Conservation (phyloP, 2,113 vertebrate genomes). For the Oncorhynchus gorbuscha region DNA sequence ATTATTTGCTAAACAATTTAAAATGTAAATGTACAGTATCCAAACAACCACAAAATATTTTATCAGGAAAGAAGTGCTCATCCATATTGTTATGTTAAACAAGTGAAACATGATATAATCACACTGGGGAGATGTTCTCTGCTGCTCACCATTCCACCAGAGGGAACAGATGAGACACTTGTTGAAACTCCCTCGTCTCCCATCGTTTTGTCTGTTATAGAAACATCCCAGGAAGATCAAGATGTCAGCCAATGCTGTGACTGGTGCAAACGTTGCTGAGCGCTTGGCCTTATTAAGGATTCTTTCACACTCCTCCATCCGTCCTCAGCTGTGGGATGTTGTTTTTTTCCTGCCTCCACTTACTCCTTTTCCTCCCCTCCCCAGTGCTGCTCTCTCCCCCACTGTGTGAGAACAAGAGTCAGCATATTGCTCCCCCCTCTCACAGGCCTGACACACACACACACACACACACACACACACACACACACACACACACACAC, state of each 20-base stretch:
- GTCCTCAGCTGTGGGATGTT: not conserved
- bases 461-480: not conserved
- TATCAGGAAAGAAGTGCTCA: no score
- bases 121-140: no score
- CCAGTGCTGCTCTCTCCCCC: not conserved
- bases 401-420: not conserved
- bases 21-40: not conserved
- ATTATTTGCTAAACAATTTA: no score
- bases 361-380: not conserved
- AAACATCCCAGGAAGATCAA: not conserved
- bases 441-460: not conserved
- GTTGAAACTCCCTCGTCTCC: not conserved
- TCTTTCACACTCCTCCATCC: conserved; percentile 1
- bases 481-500: not conserved
- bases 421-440: not conserved
- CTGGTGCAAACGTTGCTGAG: conserved; percentile 12
- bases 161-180: not conserved
- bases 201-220: not conserved
- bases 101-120: not conserved
- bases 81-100: not conserved
- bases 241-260: not conserved
- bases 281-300: conserved; percentile 7
- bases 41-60: no score
- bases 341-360: not conserved
- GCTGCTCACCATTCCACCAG: no score